Conservation (phyloP, 2,113 vertebrate genomes). For the Boulengerochromis microlepis region DNA sequence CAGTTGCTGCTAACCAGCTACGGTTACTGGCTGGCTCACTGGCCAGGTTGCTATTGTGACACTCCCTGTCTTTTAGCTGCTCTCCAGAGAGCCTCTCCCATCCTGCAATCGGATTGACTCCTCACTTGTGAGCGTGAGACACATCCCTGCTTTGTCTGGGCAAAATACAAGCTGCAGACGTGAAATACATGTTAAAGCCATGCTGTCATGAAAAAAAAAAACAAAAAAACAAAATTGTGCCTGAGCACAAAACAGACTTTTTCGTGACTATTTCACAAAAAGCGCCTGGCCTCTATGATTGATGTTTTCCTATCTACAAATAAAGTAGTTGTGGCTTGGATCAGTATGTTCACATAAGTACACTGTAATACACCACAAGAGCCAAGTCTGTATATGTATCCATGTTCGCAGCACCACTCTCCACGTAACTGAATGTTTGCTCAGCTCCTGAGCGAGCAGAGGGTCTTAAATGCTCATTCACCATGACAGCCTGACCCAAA, state of each 20-base stretch:
- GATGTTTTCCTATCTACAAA: neutral
- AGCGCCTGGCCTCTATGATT: neutral
- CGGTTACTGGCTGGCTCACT: neutral
- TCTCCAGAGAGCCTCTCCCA: neutral
- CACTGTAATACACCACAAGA: neutral
- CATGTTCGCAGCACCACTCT: neutral
- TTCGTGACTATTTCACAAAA: neutral
- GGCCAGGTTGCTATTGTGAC: neutral
- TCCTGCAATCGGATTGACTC: neutral
- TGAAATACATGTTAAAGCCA: neutral
- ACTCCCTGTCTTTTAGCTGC: neutral
- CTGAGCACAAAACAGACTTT: neutral
- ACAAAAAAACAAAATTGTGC: accelerated
- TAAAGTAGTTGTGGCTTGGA: neutral
- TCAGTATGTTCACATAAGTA: neutral
- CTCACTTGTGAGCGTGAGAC: neutral
- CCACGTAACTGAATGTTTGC: slow-evolving; percentile 34
- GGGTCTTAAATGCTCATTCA: slow-evolving; percentile 48
- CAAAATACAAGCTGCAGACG: neutral
- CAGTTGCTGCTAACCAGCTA: neutral
- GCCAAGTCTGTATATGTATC: neutral
- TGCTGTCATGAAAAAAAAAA: neutral
- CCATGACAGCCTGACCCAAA: slow-evolving; percentile 66
- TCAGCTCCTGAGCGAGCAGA: slow-evolving; percentile 44
- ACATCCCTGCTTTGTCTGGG: neutral